These are phyloP conservation scores for Lepidochrysops patricia DNA, from an alignment of 2,888 invertebrate genomes.

Conservation along the genomic window DNA sequence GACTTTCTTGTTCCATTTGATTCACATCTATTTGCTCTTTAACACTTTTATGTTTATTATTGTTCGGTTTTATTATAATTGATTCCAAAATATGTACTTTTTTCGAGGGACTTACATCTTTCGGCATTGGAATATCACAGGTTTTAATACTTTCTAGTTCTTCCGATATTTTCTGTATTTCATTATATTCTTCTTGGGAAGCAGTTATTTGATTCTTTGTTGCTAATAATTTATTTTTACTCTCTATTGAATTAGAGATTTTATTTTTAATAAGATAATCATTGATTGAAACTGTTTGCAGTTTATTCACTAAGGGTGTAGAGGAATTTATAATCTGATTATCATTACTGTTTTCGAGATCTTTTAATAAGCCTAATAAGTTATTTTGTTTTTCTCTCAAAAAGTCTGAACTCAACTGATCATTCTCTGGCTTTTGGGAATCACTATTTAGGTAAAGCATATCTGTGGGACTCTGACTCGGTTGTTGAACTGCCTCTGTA, in stretches of 20 bases:
- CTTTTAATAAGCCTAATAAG: slow-evolving; percentile 43
- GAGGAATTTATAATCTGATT: slow-evolving; percentile 28
- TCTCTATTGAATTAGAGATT: neutral
- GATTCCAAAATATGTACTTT: slow-evolving; percentile 54
- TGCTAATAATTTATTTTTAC: slow-evolving; percentile 16
- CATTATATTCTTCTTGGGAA: slow-evolving; percentile 22
- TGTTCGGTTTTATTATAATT: slow-evolving; percentile 40
- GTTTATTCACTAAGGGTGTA: slow-evolving; percentile 23
- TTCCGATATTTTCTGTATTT: slow-evolving; percentile 32
- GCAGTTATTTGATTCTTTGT: slow-evolving; percentile 26
- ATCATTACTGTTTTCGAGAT: slow-evolving; percentile 36
- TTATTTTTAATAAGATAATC: neutral
- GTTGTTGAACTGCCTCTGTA: slow-evolving; percentile 25
- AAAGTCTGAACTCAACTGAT: slow-evolving; percentile 32
- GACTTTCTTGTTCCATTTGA: slow-evolving; percentile 12
- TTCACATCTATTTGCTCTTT: slow-evolving; percentile 10
- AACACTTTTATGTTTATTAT: slow-evolving; percentile 14
- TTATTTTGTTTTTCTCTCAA: slow-evolving; percentile 43
- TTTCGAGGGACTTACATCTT: slow-evolving; percentile 42
- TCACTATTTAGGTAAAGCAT: slow-evolving; percentile 36
- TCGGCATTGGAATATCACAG: slow-evolving; percentile 26
- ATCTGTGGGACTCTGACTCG: slow-evolving; percentile 37
- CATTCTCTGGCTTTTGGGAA: slow-evolving; percentile 21
- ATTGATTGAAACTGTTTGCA: neutral
- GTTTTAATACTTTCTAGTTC: slow-evolving; percentile 33